Evolutionary conservation across 2,888 invertebrate genomes (phyloP).

Genomic region (Aspidiotus destructor): DNA sequence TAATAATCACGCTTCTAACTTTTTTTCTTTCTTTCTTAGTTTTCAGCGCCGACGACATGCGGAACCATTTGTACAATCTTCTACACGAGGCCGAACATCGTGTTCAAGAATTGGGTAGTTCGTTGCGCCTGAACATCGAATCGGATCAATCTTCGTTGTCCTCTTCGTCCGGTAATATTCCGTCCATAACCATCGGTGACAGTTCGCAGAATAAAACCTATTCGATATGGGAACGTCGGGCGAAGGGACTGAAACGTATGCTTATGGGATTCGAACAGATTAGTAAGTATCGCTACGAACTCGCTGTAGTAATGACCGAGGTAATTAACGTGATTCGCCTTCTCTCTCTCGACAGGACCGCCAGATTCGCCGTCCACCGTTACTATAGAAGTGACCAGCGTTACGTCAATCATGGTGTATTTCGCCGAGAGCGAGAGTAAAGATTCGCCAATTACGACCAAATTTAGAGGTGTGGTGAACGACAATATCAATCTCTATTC

Average conservation of each 20-base stretch:
- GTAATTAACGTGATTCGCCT: background rate
- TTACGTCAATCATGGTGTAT: constrained; percentile 55
- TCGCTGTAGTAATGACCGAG: background rate
- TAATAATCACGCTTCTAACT: background rate
- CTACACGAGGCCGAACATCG: constrained; percentile 73
- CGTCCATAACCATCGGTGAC: constrained; percentile 40
- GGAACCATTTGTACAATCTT: constrained; percentile 63
- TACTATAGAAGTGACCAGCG: constrained; percentile 60
- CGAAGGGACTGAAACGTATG: constrained; percentile 67
- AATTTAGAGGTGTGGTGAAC: constrained; percentile 65
- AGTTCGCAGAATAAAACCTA: constrained; percentile 70
- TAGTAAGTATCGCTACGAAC: constrained; percentile 43
- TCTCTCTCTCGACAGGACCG: constrained; percentile 46
- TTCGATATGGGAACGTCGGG: constrained; percentile 77
- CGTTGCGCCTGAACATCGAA: constrained; percentile 38
- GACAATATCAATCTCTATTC: constrained; percentile 1
- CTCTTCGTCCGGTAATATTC: constrained; percentile 34
- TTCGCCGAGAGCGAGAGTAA: constrained; percentile 59
- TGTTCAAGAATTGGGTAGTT: constrained; percentile 64
- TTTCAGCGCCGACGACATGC: constrained; percentile 61
- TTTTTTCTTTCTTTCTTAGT: constrained; percentile 44
- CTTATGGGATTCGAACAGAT: constrained; percentile 80
- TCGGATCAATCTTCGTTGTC: constrained; percentile 34
- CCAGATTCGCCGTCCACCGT: constrained; percentile 75
- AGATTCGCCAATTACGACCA: constrained; percentile 75